These are phyloP conservation scores for Gorilla gorilla DNA, from an alignment of 2,113 vertebrate species.

Conservation along the genomic window DNA sequence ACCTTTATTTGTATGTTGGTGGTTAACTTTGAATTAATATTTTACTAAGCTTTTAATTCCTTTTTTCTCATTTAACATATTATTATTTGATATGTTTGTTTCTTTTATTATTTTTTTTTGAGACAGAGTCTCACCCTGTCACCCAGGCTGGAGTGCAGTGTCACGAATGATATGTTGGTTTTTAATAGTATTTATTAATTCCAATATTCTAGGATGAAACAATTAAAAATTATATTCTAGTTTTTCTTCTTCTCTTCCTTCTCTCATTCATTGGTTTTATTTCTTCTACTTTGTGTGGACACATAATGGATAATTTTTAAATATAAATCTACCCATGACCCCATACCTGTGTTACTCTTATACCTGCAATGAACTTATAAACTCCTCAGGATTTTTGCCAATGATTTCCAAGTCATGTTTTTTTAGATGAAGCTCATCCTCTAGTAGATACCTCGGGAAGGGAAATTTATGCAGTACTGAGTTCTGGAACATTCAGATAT, in stretches of 20 bases:
- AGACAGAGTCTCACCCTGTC: too few species aligned
- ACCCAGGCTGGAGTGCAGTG: too few species aligned
- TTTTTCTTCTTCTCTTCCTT: neutral
- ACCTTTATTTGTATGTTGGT: neutral
- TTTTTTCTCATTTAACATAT: neutral
- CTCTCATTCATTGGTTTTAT: neutral
- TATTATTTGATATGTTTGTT: neutral
- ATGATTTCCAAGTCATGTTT: neutral
- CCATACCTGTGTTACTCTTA: neutral
- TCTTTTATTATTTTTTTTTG: neutral
- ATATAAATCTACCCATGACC: neutral
- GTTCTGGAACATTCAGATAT: neutral
- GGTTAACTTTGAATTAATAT: neutral
- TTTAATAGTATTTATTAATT: neutral
- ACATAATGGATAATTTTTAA: neutral
- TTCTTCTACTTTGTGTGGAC: neutral
- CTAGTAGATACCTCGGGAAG: neutral
- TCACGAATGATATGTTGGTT: neutral
- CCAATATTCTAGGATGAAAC: neutral
- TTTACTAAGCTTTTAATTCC: neutral
- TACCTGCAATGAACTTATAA: neutral
- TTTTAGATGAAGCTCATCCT: neutral
- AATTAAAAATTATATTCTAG: neutral
- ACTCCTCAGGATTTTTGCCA: neutral
- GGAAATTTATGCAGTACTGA: neutral